Base-by-base conservation (phyloP, 2,797 vertebrate species). In the Oreochromis mossambicus region DNA sequence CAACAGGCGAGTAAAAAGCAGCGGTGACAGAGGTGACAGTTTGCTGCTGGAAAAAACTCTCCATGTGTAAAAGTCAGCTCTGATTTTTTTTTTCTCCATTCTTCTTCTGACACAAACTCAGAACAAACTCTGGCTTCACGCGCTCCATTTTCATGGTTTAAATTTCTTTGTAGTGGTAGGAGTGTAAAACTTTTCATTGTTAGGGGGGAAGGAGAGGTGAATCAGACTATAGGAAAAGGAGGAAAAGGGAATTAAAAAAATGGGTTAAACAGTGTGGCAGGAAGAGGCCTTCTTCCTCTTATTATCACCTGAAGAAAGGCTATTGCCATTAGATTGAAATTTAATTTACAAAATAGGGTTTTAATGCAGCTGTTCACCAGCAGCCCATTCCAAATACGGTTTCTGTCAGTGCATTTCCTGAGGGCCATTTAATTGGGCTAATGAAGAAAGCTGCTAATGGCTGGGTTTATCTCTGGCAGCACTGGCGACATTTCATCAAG, bases 301-400 rank as follows among this genome's bases (percentile, higher is more conserved):
- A 93, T 93, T 94, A 93, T 89, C 93, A 95, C 95, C 94, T 95
- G 92, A 94, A 96, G 94, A 96, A 95, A 96, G 94, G 94, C 94
- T 91, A 92, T 94, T 61, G 89, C 92, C 95, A 95, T 96, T 96
- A 96, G 91, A 96, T 95, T 94, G 90, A 95, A 96, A 96, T 96
- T 95, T 94, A 96, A 97, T 96, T 96, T 94, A 91, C 85, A 86
- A 94, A 96, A 96, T 95, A 92, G 95, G 94, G 93, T 95, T 96
- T 95, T 95, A 96, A 96, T 95, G 94, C 93, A 94, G 94, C 93
- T 94, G 92, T 95, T 96, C 91, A 89, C 92, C 92, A 91, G 87
- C 88, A 94, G 94, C 93, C 90, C 58, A 87, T 92, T 92, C 85
- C 91, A 92, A 95, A 94, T 89, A 91, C 84, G 78, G 86, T 94